Percentiles rank a stretch among this genome's conserved stretches.
Evolutionary conservation across 1,140 invertebrate species (phyloP).

Genomic region (Xylocopa sonorina): DNA sequence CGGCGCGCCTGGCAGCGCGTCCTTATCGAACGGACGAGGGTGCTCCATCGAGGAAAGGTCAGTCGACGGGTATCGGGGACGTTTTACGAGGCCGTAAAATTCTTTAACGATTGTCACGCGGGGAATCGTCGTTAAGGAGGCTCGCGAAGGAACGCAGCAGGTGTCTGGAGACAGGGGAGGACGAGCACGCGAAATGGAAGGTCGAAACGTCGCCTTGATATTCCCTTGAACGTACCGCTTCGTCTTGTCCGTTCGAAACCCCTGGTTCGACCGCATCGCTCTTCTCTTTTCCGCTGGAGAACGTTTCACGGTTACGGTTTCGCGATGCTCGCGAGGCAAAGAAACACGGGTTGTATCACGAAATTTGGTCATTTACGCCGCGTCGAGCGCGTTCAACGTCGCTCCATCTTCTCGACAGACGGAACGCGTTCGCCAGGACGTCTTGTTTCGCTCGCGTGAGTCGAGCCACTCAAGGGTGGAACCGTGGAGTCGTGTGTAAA

Average conservation of each 20-base stretch:
- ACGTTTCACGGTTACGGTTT: not conserved
- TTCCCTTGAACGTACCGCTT: slow-evolving; percentile 31
- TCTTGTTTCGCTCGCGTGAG: slow-evolving; percentile 41
- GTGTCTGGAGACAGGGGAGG: slow-evolving; percentile 6
- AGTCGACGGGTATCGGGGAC: slow-evolving; percentile 41
- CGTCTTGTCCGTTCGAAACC: slow-evolving; percentile 7
- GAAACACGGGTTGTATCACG: slow-evolving; percentile 49
- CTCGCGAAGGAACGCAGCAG: not conserved
- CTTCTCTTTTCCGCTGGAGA: too few species aligned
- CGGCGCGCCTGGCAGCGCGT: not conserved
- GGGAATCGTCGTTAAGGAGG: slow-evolving; percentile 38
- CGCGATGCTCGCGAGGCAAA: slow-evolving; percentile 44
- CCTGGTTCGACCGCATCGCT: not conserved
- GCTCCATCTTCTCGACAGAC: slow-evolving; percentile 58
- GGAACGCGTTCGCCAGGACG: slow-evolving; percentile 19
- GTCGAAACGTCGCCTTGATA: slow-evolving; percentile 55
- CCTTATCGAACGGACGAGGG: slow-evolving; percentile 32
- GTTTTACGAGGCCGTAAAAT: slow-evolving; percentile 62
- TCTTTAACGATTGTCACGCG: slow-evolving; percentile 54
- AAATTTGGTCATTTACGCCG: slow-evolving; percentile 59
- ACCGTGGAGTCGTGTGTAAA: slow-evolving; percentile 8
- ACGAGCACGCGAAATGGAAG: not conserved
- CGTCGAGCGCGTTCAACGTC: slow-evolving; percentile 16
- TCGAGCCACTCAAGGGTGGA: slow-evolving; percentile 6
- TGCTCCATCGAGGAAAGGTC: slow-evolving; percentile 54